Evolutionary conservation across 2,113 vertebrate genomes (phyloP), one percentile per base, ranked within the genome.

Genomic region (Tylochromis polylepis): DNA sequence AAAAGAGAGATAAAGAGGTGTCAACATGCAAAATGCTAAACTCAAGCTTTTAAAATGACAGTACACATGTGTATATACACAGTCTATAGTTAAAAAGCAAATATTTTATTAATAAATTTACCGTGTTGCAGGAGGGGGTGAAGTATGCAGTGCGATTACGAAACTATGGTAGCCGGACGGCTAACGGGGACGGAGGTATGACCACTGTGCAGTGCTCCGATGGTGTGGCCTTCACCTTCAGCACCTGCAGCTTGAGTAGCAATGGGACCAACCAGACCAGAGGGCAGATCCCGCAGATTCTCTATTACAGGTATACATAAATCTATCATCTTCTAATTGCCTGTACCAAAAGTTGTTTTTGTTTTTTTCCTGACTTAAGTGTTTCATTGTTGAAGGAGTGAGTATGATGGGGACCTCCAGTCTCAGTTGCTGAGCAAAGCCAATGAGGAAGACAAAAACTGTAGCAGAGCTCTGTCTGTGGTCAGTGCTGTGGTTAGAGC

Each of bases 231-330:
- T 99, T 99, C 88, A 99, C 98, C 1, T 99, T 99, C 88, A 99
- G 98, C 87, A 99, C 99, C 0, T 99, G 99, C 82, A 99, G 98
- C 91, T 94, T 99, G 93, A 99, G 99, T 93, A 99, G 99, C 92
- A 99, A 99, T n/a, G 99, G 99, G 81, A 99, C 99, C 87, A 99
- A 99, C 89, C 99, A 99, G 95, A 99, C 98, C 2, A 95, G 99
- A 90, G 99, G 99, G 29, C 99, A 99, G 53, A 98, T 99, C 89
- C 98, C 99, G 9, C 99, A 99, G 95, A 97, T 99, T 36, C 97
- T 99, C 14, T 99, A 99, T 94, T 99, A 99, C 95, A 98, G 99
- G 98, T 99, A 82, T 27, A 94, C 29, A 81, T n/a, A 78, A 78
- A 70, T 6, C 14, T 56, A 53, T 10, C 36, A 14, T 31, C 46